phyloP scores from a whole-genome alignment of 2,888 invertebrate genomes.

The Agonum fuliginosum region DNA sequence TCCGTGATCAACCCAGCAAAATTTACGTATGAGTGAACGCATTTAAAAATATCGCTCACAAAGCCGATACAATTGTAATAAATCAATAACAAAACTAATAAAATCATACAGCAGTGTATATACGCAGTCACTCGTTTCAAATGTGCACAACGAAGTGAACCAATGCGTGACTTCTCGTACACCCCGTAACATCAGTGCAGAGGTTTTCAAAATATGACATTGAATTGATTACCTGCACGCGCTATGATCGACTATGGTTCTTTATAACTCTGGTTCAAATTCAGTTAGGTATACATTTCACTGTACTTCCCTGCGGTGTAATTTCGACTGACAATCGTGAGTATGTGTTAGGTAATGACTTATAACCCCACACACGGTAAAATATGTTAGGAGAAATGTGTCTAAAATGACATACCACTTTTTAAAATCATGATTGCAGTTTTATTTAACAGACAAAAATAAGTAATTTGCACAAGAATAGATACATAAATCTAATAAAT shows the following conservation, averaged over 20 bases:
- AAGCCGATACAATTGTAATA: conserved; percentile 42
- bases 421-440: no score
- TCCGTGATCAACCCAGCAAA: no score
- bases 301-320: no score
- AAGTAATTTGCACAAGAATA: no score
- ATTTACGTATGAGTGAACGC: conserved; percentile 13
- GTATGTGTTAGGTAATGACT: no score
- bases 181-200: conserved; percentile 15
- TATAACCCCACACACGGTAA: no score
- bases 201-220: background rate
- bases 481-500: no score
- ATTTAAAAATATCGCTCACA: conserved; percentile 39
- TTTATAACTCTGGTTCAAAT: background rate
- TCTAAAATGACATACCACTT: no score
- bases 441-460: no score
- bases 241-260: background rate
- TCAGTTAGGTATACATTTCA: no score
- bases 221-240: background rate
- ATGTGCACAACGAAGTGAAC: conserved; percentile 41
- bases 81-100: conserved; percentile 52
- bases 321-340: no score
- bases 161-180: conserved; percentile 30
- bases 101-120: conserved; percentile 49
- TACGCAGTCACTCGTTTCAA: conserved; percentile 27
- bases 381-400: no score